These are phyloP conservation scores for Coptodon rendalli DNA, from an alignment of 2,113 vertebrate species.

Conservation along the genomic window DNA sequence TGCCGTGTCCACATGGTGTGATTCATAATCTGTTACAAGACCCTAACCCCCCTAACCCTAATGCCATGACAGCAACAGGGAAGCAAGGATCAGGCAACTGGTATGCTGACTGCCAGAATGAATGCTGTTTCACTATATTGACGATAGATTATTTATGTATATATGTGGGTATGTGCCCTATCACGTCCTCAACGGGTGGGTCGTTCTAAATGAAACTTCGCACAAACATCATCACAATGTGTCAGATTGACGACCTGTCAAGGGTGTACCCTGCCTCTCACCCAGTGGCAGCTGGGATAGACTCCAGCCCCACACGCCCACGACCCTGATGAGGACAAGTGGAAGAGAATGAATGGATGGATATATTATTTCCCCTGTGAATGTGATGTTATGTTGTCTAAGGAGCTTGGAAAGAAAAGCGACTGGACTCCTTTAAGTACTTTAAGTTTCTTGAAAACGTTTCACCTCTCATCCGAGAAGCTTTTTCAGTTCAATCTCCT, in stretches of 20 bases:
- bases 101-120: background rate
- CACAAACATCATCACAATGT: background rate
- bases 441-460: background rate
- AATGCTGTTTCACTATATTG: background rate
- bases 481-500: background rate
- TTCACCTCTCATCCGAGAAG: background rate
- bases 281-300: background rate
- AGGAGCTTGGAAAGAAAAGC: background rate
- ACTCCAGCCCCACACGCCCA: background rate
- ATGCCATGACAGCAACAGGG: background rate
- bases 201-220: background rate
- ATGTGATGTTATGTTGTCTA: background rate
- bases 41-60: background rate
- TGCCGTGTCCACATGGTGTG: background rate
- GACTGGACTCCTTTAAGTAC: background rate
- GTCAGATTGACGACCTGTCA: background rate
- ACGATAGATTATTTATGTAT: background rate
- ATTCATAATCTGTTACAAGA: background rate
- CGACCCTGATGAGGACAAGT: background rate
- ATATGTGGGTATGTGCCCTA: background rate
- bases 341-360: background rate
- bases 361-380: background rate
- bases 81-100: background rate
- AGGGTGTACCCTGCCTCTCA: background rate
- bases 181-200: background rate